Evolutionary conservation across 2,888 invertebrate genomes (phyloP), one percentile per base, ranked within the genome.

Genomic region (Dryobota labecula): DNA sequence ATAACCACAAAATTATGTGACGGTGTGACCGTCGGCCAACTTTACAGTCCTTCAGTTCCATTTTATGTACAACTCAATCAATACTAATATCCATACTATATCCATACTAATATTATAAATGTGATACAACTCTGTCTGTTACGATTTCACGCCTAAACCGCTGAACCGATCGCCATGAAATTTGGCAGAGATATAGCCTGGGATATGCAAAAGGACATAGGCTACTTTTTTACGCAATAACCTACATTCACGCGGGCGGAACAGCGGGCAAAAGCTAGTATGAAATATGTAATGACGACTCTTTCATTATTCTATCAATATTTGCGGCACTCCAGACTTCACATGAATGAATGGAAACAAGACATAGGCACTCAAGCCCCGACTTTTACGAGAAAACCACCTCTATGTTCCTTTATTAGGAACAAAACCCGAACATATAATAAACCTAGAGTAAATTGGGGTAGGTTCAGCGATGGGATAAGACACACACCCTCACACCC

Each of bases 11-110:
- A 27, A 7, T 51, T 56, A 56, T 33, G 18, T 43, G 24, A 71
- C 63, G 45, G 82, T 78, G 56, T 82, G 45, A 67, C 4, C 2
- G 51, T 47, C 56, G 43, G 43, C 18, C 60, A 33, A 54, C 5
- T 51, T 56, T 18, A 81, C 27, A 6, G 36, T 33, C 18, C 13
- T 13, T 33, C 13, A 20, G n/a, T 60, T 8, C 7, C 20, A 56
- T 7, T 64, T 63, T 36, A 58, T 15, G 9, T 18, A 53, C 9
- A 9, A 9, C 27, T n/a, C n/a, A n/a, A n/a, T n/a, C n/a, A n/a
- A n/a, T n/a, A n/a, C n/a, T n/a, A n/a, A n/a, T n/a, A n/a, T n/a
- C n/a, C n/a, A n/a, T n/a, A n/a, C n/a, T n/a, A n/a, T n/a, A n/a
- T n/a, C n/a, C n/a, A n/a, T n/a, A n/a, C n/a, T n/a, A n/a, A n/a